phyloP scores from a whole-genome alignment of 1,140 invertebrate species.

The Rhyzopertha dominica region DNA sequence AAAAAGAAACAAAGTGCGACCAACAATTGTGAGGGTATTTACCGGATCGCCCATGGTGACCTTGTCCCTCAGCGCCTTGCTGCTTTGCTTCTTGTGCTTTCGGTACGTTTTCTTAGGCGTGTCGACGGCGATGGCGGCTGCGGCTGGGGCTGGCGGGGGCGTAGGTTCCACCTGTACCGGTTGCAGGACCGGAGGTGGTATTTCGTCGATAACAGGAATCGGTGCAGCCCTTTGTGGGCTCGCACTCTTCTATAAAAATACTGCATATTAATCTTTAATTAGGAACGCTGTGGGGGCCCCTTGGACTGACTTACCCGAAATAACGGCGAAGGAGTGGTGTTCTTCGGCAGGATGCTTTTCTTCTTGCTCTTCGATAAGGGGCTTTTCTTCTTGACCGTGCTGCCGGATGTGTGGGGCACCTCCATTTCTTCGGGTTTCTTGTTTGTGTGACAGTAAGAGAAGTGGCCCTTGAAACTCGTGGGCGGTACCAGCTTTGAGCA shows the following conservation, averaged over 20 bases:
- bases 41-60: neutral
- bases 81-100: constrained; percentile 16
- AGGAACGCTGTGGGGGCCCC: neutral
- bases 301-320: constrained; percentile 9
- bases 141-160: constrained; percentile 11
- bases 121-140: neutral
- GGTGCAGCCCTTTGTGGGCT: constrained; percentile 7
- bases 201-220: neutral
- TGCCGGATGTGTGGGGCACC: neutral
- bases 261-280: neutral
- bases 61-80: constrained; percentile 15
- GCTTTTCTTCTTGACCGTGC: constrained; percentile 10
- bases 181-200: constrained; percentile 12
- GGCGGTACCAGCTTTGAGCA: constrained; percentile 19
- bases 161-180: constrained; percentile 5
- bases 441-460: constrained; percentile 14
- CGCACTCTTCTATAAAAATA: constrained; percentile 6
- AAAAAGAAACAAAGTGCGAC: neutral
- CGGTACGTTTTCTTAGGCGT: neutral
- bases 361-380: constrained; percentile 14
- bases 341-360: constrained; percentile 13
- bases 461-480: constrained; percentile 7
- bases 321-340: constrained; percentile 9
- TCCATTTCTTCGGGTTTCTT: constrained; percentile 10
- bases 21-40: constrained; percentile 1